Conservation (phyloP, 2,888 invertebrate species). For the Dynastes maya region DNA sequence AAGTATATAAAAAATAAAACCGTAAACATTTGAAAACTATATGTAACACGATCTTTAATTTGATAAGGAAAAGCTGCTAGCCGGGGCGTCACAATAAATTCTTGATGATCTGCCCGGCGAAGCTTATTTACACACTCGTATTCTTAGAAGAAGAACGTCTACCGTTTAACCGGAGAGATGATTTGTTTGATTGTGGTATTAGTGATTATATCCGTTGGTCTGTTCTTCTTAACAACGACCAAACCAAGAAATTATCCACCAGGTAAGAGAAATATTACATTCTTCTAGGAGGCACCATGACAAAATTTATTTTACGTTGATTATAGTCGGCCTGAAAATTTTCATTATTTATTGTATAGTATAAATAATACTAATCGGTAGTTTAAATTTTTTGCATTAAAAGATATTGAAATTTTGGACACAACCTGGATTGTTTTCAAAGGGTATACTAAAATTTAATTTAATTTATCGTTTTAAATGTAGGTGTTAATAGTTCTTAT, state of each 20-base stretch:
- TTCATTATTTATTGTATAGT: no score
- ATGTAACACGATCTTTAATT: neutral
- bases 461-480: no score
- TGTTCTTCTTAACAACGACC: constrained; percentile 19
- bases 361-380: no score
- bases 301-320: neutral
- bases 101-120: constrained; percentile 23
- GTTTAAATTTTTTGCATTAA: no score
- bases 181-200: constrained; percentile 29
- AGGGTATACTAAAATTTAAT: no score
- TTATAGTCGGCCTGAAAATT: no score
- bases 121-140: constrained; percentile 18
- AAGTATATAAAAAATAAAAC: neutral
- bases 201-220: neutral
- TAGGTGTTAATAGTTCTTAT: no score
- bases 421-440: no score
- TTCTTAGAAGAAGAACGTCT: constrained; percentile 8
- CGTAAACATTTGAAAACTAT: neutral
- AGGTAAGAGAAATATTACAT: constrained; percentile 30
- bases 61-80: neutral
- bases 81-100: constrained; percentile 9
- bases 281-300: neutral
- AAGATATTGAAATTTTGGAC: no score
- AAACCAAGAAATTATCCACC: constrained; percentile 39
- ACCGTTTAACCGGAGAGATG: constrained; percentile 21